Evolutionary conservation across 1,140 invertebrate species (phyloP).

Genomic region (Diachasmimorpha longicaudata): DNA sequence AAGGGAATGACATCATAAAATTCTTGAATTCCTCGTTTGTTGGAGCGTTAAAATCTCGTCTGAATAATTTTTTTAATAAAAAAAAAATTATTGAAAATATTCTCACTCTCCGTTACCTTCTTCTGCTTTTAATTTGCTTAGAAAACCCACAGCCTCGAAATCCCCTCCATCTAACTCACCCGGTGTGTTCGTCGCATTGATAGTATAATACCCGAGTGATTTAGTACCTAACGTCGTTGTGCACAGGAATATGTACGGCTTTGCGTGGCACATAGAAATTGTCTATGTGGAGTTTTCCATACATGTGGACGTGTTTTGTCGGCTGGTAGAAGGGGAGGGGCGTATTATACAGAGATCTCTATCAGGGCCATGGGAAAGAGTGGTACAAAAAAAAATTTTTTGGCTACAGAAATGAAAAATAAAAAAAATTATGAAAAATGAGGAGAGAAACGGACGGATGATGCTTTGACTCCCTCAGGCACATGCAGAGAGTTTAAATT

Average conservation of each 20-base stretch:
- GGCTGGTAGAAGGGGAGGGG: neutral
- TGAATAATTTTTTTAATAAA: too few relatives aligned
- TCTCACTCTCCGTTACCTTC: neutral
- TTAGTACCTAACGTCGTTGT: constrained; percentile 24
- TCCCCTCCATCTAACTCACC: neutral
- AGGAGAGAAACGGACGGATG: neutral
- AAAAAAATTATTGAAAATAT: too few relatives aligned
- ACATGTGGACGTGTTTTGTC: neutral
- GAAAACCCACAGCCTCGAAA: constrained; percentile 11
- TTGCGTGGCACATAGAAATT: constrained; percentile 15
- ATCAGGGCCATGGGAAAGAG: neutral
- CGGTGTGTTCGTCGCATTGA: constrained; percentile 10
- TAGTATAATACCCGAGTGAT: constrained; percentile 28
- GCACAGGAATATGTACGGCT: constrained; percentile 25
- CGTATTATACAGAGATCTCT: neutral
- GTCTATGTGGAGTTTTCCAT: neutral
- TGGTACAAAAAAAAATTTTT: neutral
- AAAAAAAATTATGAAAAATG: neutral
- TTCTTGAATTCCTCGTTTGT: too few relatives aligned
- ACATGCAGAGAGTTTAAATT: neutral
- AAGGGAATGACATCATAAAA: too few relatives aligned
- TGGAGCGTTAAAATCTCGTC: too few relatives aligned
- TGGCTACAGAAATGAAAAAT: neutral
- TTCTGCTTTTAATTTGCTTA: constrained; percentile 19
- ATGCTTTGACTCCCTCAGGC: neutral